phyloP scores from a whole-genome alignment of 2,113 vertebrate genomes.

The Alces alces region DNA sequence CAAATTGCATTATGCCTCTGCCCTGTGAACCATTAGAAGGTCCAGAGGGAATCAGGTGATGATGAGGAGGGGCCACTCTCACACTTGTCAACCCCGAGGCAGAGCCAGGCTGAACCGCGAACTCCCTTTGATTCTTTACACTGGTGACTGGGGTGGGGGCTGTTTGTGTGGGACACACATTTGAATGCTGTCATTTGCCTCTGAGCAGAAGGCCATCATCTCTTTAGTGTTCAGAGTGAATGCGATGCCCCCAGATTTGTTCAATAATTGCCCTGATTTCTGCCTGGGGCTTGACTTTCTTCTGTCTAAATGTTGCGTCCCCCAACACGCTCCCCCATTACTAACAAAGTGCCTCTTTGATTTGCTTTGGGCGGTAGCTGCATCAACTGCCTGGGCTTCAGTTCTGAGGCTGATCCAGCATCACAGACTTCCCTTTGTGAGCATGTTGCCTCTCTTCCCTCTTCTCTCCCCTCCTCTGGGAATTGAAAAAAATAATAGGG shows the following conservation, averaged over 20 bases:
- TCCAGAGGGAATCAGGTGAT: conserved; percentile 67
- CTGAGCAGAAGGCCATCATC: conserved; percentile 60
- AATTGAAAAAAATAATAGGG: conserved; percentile 5
- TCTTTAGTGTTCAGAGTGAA: conserved; percentile 43
- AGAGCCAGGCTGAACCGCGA: conserved; percentile 12
- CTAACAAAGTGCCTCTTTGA: conserved; percentile 16
- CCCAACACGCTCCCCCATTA: neutral
- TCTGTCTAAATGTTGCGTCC: conserved; percentile 47
- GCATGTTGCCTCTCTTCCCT: neutral
- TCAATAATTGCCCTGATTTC: conserved; percentile 62
- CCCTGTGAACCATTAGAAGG: conserved; percentile 62
- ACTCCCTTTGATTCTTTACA: conserved; percentile 58
- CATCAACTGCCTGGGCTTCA: neutral
- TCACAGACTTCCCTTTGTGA: conserved; percentile 54
- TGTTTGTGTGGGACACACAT: neutral
- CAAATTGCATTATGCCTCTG: conserved; percentile 78
- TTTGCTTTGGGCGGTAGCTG: neutral
- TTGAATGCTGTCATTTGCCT: conserved; percentile 42
- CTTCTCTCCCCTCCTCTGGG: neutral
- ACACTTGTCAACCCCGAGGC: conserved; percentile 63
- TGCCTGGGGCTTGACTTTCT: conserved; percentile 52
- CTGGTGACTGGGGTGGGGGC: neutral
- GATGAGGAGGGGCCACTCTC: conserved; percentile 41
- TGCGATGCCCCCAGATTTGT: conserved; percentile 55
- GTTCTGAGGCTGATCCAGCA: neutral